These are phyloP conservation scores for Charanyca ferruginea DNA, from an alignment of 2,888 invertebrate species.

Conservation along the genomic window DNA sequence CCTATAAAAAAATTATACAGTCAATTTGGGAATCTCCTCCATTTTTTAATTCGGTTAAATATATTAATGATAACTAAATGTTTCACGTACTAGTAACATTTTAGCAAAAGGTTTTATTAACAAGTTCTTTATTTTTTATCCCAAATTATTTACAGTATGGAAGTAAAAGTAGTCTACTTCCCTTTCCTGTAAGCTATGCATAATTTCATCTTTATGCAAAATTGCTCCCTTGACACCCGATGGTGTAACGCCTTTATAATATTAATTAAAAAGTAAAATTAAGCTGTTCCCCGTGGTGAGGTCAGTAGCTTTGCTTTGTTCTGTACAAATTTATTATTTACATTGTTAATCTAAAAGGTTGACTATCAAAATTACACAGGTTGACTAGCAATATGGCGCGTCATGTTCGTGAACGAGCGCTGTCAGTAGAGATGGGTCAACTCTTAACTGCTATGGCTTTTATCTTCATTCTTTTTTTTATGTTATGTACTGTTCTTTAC, in stretches of 20 bases:
- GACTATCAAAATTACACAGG: neutral
- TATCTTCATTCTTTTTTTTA: no score
- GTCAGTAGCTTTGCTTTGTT: conserved; percentile 28
- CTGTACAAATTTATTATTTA: conserved; percentile 26
- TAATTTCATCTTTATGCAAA: conserved; percentile 52
- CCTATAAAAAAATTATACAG: no score
- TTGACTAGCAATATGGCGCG: neutral
- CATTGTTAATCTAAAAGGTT: neutral
- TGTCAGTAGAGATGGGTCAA: no score
- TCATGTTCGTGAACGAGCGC: no score
- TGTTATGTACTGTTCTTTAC: no score
- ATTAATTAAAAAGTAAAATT: conserved; percentile 61
- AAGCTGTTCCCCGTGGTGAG: conserved; percentile 17
- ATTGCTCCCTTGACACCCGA: conserved; percentile 52
- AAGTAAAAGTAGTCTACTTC: conserved; percentile 15
- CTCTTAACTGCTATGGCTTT: no score
- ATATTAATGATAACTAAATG: no score
- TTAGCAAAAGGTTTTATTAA: no score
- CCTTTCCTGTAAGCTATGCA: conserved; percentile 31
- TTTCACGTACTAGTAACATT: no score
- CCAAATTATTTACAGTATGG: conserved; percentile 1
- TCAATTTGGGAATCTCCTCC: no score
- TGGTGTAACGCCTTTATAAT: conserved; percentile 47
- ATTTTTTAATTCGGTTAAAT: no score
- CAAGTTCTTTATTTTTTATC: no score